Evolutionary conservation across 2,113 vertebrate species (phyloP), one percentile per base, ranked within the genome.

Genomic region (Catagonus wagneri): DNA sequence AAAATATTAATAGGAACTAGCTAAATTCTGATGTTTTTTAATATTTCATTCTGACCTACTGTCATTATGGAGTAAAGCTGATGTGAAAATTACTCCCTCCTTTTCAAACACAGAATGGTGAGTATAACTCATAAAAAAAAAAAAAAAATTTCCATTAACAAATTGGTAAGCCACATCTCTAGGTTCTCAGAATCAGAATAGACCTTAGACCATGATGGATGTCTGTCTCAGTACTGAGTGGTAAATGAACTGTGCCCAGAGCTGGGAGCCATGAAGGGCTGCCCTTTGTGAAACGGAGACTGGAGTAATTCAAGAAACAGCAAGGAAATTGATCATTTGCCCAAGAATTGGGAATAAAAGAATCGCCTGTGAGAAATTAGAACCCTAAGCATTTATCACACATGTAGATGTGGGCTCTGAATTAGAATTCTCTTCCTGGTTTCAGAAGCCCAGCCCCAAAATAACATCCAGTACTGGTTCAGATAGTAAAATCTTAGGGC

Each of bases 111-210:
- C 8, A 86, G 61, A 95, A 39, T 80, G 5, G 13, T 83, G 27
- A 34, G 65, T 93, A 84, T 52, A 88, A 79, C 84, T 79, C 29
- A 68, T 65, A 78, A 27, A 80, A 22, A 79, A 68, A 90, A 1
- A 65, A n/a, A n/a, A n/a, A n/a, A n/a, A n/a, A 1, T 68, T 93
- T 83, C 71, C 84, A 71, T n/a, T 83, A 71, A 80, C 58, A 94
- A 89, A 34, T 29, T 65, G 6, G 3, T 91, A 75, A 84, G 34
- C 90, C 44, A 68, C 56, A 66, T 34, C n/a, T 89, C 58, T 50
- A 50, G 3, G 15, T 60, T 81, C 27, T 19, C 14, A 78, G 80
- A 92, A 68, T 58, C 9, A 75, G 32, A 93, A 39, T 0, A 87
- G 89, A 61, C 75, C 20, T 58, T 9, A 56, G 81, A 58, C 69